A percentile compares a stretch with the other conserved stretches of the same genome.
Conservation (phyloP, 2,113 vertebrate species). For the Mohoua ochrocephala region DNA sequence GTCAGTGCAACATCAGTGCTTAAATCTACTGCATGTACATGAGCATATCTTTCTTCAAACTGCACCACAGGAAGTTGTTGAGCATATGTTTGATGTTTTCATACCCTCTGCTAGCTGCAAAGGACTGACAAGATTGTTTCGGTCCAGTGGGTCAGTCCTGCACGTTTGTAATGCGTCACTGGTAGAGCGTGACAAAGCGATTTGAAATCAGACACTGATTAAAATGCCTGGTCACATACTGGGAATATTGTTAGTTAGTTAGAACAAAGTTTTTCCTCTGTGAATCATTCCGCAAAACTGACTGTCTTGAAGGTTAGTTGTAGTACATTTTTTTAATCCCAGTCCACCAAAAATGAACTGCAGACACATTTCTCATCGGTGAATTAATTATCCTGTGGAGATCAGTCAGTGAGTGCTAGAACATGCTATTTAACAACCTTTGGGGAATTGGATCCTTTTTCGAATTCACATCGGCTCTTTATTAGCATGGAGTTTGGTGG, state of each 20-base stretch:
- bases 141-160: background rate
- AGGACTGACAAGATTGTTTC: background rate
- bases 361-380: slow-evolving; percentile 35
- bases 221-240: slow-evolving; percentile 30
- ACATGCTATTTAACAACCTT: slow-evolving; percentile 55
- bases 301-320: slow-evolving; percentile 60
- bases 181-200: background rate
- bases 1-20: background rate
- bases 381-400: slow-evolving; percentile 69
- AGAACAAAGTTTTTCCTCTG: background rate
- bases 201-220: background rate
- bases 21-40: background rate
- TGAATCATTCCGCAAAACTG: slow-evolving; percentile 13
- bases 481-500: slow-evolving; percentile 32
- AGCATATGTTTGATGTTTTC: background rate
- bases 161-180: background rate
- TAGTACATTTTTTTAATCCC: slow-evolving; percentile 48
- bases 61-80: background rate
- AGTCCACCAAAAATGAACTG: slow-evolving; percentile 63
- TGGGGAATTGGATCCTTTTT: slow-evolving; percentile 39
- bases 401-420: slow-evolving; percentile 38
- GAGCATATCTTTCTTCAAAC: background rate
- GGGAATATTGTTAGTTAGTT: background rate
- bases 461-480: slow-evolving; percentile 37
- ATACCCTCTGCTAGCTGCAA: background rate